Base-by-base conservation (phyloP, 2,888 invertebrate genomes). In the Drosophila longiperda region DNA sequence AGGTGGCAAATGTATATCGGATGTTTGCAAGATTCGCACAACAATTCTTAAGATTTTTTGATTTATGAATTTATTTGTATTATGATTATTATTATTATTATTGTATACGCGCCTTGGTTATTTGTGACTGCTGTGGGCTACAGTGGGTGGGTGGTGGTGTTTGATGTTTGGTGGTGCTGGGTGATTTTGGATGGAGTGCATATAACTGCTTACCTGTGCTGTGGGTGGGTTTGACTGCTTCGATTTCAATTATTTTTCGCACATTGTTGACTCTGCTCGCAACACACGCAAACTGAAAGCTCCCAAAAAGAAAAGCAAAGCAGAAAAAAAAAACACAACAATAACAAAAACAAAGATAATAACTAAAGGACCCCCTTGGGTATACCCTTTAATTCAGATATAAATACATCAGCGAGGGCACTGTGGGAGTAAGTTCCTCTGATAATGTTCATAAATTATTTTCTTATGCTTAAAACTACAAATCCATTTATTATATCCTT, bases 201-300 rank as follows among this genome's bases (percentile, higher is more conserved):
- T 45, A 45, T 34, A 17, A 23, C 11, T 48, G 40, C 53, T 60
- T 48, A 65, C 59, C 57, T 20, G 12, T 20, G 20, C 68, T 63
- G 78, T 74, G 80, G 83, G 63, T 54, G 60, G 48, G 65, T 59
- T 62, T 49, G 40, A 36, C 63, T 66, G 54, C 65, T 66, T 82
- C 71, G 82, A 82, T 82, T 83, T 87, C 87, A 87, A 83, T 87
- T 83, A 87, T 79, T 79, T 82, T 73, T 73, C 57, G 65, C 73
- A 75, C 87, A 70, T 75, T 82, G 82, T 75, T 75, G 84, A 78
- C 79, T 71, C 62, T 83, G 66, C 70, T 58, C 68, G 64, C 67
- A 61, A 42, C 66, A 53, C 53, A 67, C 66, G 78, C 65, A 86
- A 74, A 72, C 73, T 72, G 83, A 78, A 80, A 83, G 50, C 49